phyloP scores from a whole-genome alignment of 2,797 vertebrate genomes.

The Oophaga sylvatica region DNA sequence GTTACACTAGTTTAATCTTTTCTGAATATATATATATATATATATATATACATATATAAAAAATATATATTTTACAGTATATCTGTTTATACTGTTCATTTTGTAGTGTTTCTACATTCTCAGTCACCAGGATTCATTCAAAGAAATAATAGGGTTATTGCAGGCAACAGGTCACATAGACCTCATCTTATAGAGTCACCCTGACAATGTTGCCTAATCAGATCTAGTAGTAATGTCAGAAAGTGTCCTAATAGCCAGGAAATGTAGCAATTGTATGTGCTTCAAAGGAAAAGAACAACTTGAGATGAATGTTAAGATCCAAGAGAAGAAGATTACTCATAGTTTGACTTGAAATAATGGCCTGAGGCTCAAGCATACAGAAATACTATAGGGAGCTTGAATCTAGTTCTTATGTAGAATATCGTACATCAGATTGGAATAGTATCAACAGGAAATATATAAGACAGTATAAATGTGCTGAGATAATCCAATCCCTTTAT shows the following conservation, averaged over 20 bases:
- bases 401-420: neutral
- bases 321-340: slow-evolving; percentile 7
- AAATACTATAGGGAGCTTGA: slow-evolving; percentile 13
- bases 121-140: neutral
- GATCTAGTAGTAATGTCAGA: neutral
- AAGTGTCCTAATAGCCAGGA: neutral
- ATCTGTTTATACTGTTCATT: neutral
- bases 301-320: slow-evolving; percentile 12
- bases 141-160: neutral
- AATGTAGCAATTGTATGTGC: neutral
- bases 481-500: neutral
- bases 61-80: neutral
- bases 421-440: slow-evolving; percentile 23
- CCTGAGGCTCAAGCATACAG: slow-evolving; percentile 14
- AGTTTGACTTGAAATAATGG: slow-evolving; percentile 27
- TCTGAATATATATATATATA: neutral
- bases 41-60: too few species aligned
- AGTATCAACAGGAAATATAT: slow-evolving; percentile 19
- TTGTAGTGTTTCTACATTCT: neutral
- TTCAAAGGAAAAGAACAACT: slow-evolving; percentile 11
- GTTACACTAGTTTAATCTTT: too few species aligned
- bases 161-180: neutral
- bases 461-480: slow-evolving; percentile 9
- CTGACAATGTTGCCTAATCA: neutral
- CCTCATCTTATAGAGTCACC: neutral